Evolutionary conservation across 2,113 vertebrate genomes (phyloP).

Genomic region (Lycaon pictus): DNA sequence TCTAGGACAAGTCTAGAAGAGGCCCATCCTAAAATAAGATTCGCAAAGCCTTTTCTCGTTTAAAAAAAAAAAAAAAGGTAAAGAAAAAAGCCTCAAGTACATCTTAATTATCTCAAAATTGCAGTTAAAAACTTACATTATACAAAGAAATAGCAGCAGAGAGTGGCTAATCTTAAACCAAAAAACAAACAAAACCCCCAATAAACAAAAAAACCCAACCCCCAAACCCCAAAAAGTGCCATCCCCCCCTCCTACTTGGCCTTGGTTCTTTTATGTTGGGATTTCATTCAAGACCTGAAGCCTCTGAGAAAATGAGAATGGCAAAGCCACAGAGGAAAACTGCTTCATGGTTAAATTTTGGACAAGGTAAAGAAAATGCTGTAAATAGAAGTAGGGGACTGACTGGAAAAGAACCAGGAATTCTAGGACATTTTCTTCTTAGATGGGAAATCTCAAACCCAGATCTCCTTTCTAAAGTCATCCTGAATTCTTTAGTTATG

Average conservation of each 20-base stretch:
- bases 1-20: constrained; percentile 77
- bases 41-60: constrained; percentile 81
- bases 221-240: constrained; percentile 9
- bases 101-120: constrained; percentile 77
- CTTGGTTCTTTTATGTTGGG: constrained; percentile 62
- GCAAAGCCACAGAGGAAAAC: constrained; percentile 77
- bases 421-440: constrained; percentile 21
- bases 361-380: constrained; percentile 68
- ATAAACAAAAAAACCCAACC: background rate
- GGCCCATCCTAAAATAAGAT: constrained; percentile 77
- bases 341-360: constrained; percentile 76
- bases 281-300: constrained; percentile 57
- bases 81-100: constrained; percentile 59
- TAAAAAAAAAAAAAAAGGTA: constrained; percentile 54
- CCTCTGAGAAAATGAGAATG: constrained; percentile 77
- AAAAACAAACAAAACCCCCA: background rate
- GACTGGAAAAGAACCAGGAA: constrained; percentile 66
- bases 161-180: constrained; percentile 58
- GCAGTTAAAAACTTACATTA: constrained; percentile 74
- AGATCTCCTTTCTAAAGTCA: constrained; percentile 21
- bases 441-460: background rate
- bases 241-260: background rate
- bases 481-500: constrained; percentile 46
- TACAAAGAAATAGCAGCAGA: constrained; percentile 84
- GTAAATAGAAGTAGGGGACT: background rate